Base-by-base conservation (phyloP, 1,140 invertebrate genomes). In the Magallana ariakensis region DNA sequence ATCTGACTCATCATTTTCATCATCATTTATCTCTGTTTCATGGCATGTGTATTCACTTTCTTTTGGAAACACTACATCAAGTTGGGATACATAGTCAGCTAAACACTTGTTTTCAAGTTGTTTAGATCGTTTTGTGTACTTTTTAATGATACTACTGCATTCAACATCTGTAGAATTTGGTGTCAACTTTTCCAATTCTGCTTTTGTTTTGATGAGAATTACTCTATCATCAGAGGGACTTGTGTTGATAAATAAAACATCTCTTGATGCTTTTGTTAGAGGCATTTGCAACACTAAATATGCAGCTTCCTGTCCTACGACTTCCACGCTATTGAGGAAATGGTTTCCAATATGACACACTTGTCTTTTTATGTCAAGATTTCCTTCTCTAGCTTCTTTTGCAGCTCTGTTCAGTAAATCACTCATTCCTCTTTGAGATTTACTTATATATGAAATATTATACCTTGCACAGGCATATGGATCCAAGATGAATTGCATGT, bases 281-380 rank as follows among this genome's bases (percentile, higher is more conserved):
- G n/a, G n/a, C n/a, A n/a, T n/a, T n/a, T n/a, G n/a, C n/a, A n/a
- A n/a, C n/a, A n/a, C n/a, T n/a, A n/a, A n/a, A 81, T 89, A 87
- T 26, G 57, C 83, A 85, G 86, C 86, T 70, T 87, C 88, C 46
- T 87, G 87, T 22, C 88, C 85, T 53, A 58, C n/a, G 0, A 87
- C 70, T 87, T 90, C 84, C 6, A 86, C 75, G 66, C 62, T 33
- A 15, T 85, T 85, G 0, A 66, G 58, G 66, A 85, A 85, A 15
- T 86, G 53, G 62, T 87, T 87, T 75, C 86, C 86, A 46, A 62
- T 83, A 54, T 70, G 58, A 55, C 58, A 4, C 5, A 87, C 86
- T 87, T 87, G 33, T 33, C 33, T 33, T 33, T 33, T 33, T 1
- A 33, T 33, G 33, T 33, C 33, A 33, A 33, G 33, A 33, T 33